phyloP scores from a whole-genome alignment of 1,140 invertebrate species.

The Bombus sibiricus region DNA sequence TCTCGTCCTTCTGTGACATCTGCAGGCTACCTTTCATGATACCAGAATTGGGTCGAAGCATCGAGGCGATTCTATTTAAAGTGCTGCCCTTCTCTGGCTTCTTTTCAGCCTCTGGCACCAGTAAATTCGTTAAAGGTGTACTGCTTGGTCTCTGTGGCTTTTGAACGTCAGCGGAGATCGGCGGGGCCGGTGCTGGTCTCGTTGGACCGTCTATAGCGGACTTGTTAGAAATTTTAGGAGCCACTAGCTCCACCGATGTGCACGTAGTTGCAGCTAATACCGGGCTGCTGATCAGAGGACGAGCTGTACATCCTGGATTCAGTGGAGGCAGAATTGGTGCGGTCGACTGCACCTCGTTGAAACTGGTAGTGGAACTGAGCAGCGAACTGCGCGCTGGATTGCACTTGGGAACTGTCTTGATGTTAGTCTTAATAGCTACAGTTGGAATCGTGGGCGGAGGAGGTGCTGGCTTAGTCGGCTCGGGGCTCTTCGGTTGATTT shows the following conservation, averaged over 20 bases:
- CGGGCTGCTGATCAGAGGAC: conserved; percentile 90
- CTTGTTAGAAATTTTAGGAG: conserved; percentile 80
- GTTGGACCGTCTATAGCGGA: conserved; percentile 72
- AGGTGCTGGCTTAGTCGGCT: conserved; percentile 80
- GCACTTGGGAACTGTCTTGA: conserved; percentile 61
- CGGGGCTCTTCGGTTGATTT: conserved; percentile 74
- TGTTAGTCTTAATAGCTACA: conserved; percentile 78
- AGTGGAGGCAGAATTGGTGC: conserved; percentile 84
- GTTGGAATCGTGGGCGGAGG: conserved; percentile 80
- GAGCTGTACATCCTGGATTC: conserved; percentile 84
- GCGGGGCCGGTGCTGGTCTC: conserved; percentile 57
- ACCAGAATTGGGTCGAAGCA: conserved; percentile 86
- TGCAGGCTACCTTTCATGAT: conserved; percentile 79
- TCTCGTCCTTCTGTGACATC: conserved; percentile 73
- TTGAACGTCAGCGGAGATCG: background rate
- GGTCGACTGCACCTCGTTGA: conserved; percentile 76
- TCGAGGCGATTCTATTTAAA: conserved; percentile 89
- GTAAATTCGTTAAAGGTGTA: conserved; percentile 59
- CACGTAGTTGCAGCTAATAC: conserved; percentile 91
- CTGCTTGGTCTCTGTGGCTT: conserved; percentile 71
- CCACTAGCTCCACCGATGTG: conserved; percentile 88
- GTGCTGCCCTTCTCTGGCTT: conserved; percentile 80
- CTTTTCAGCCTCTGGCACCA: conserved; percentile 77
- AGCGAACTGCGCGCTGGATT: conserved; percentile 65
- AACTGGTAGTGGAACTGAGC: conserved; percentile 75